Evolutionary conservation across 2,888 invertebrate genomes (phyloP).

Genomic region (Agrochola circellaris): DNA sequence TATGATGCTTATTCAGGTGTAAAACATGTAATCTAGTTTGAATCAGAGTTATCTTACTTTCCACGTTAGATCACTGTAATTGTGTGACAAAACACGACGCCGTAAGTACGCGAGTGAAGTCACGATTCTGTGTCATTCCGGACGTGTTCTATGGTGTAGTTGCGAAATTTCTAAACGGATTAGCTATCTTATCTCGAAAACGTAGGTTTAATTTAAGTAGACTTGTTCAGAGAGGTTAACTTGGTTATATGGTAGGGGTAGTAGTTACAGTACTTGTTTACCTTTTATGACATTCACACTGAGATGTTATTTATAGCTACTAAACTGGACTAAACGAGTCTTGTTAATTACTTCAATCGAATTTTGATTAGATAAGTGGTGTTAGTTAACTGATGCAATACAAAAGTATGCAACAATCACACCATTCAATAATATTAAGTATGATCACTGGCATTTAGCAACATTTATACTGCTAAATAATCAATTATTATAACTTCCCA

Average conservation of each 20-base stretch:
- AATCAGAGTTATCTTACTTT: background rate
- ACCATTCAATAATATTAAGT: background rate
- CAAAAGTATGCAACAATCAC: background rate
- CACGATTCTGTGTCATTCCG: constrained; percentile 35
- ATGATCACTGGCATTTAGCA: constrained; percentile 16
- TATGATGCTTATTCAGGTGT: background rate
- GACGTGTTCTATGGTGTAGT: constrained; percentile 23
- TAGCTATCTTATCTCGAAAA: constrained; percentile 25
- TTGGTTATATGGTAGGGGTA: no score
- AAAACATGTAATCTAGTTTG: background rate
- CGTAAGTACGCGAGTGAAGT: constrained; percentile 10
- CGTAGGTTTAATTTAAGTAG: constrained; percentile 14
- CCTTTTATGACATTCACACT: background rate
- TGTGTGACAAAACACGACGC: constrained; percentile 17
- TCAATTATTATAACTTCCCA: constrained; percentile 11
- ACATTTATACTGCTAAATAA: constrained; percentile 10
- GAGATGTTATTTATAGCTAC: background rate
- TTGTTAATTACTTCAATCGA: background rate
- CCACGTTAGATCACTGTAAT: constrained; percentile 11
- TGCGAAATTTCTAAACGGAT: constrained; percentile 32
- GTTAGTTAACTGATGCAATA: background rate
- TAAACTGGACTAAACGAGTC: background rate
- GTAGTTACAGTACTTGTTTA: background rate
- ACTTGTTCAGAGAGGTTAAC: background rate
- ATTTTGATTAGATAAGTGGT: background rate